These are phyloP conservation scores for Platycheirus rosarum DNA, from an alignment of 2,888 invertebrate genomes.

Conservation along the genomic window DNA sequence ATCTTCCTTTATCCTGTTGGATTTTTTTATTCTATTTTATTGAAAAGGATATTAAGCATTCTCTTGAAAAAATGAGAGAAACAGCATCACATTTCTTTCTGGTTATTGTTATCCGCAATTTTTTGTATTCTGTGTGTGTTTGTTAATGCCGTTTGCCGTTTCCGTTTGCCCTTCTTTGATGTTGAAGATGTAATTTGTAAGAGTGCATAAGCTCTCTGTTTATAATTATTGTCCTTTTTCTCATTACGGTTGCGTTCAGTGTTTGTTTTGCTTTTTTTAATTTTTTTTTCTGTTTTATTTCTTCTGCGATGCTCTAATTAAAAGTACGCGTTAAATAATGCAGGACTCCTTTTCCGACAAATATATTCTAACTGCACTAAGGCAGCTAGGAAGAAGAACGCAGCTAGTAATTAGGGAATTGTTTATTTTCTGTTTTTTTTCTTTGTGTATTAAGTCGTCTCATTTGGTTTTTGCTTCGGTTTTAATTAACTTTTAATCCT, in stretches of 20 bases:
- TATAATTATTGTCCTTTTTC: conserved; percentile 73
- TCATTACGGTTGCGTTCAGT: conserved; percentile 63
- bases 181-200: conserved; percentile 73
- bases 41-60: conserved; percentile 70
- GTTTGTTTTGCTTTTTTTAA: conserved; percentile 23
- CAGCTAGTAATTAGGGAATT: conserved; percentile 71
- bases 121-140: conserved; percentile 44
- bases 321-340: conserved; percentile 74
- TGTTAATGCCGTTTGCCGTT: conserved; percentile 63
- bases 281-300: conserved; percentile 25
- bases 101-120: conserved; percentile 66
- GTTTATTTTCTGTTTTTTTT: conserved; percentile 46
- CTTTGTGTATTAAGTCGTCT: conserved; percentile 28
- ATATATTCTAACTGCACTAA: conserved; percentile 37
- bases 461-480: conserved; percentile 41
- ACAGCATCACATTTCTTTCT: conserved; percentile 61
- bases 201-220: conserved; percentile 73
- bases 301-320: conserved; percentile 61
- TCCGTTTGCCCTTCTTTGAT: conserved; percentile 74
- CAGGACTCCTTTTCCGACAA: conserved; percentile 52
- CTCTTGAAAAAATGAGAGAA: conserved; percentile 26
- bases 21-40: conserved; percentile 7
- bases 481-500: conserved; percentile 73
- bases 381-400: conserved; percentile 6
- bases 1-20: conserved; percentile 17